Evolutionary conservation across 2,113 vertebrate genomes (phyloP), one percentile per base, ranked within the genome.

Genomic region (Smithornis capensis): DNA sequence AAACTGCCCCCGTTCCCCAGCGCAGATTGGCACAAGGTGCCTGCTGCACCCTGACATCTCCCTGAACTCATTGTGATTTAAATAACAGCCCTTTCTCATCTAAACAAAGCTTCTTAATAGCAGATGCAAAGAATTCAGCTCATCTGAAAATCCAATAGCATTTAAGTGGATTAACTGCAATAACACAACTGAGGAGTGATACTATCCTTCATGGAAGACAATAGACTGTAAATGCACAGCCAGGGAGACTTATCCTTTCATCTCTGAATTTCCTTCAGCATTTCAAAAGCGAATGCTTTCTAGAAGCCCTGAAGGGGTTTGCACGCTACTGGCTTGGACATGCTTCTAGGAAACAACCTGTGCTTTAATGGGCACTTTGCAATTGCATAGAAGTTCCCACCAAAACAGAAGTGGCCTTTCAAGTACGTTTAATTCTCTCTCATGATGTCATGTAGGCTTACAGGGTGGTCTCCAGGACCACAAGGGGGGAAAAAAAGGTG

Each of bases 131-230:
- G 97, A 95, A 97, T 96, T 95, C 96, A 56, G 89, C 96, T 96
- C 93, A 93, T 92, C 95, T 93, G 96, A 94, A 97, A 97, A 96
- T 95, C 97, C 96, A 92, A 96, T 95, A 92, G 96, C 94, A 96
- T 97, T 97, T 97, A 97, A 98, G 96, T 97, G 97, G 96, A 97
- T 97, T 98, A 97, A 95, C 87, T 94, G 93, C 96, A 96, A 97
- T 96, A 97, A 97, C 96, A 95, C 95, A 94, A 95, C 86, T 70
- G 76, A 93, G 92, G 90, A 94, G 79, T 85, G 95, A 94, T 96
- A 97, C 96, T 96, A 90, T 89, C 96, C 95, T 91, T 92, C 94
- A 91, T 77, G 91, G 84, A 95, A 97, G 93, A 97, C 96, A 97
- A 97, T 96, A 94, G 95, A 90, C 96, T 97, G 96, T 95, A 97